Base-by-base conservation (phyloP, 2,888 invertebrate species). In the Chelonus formosanus region DNA sequence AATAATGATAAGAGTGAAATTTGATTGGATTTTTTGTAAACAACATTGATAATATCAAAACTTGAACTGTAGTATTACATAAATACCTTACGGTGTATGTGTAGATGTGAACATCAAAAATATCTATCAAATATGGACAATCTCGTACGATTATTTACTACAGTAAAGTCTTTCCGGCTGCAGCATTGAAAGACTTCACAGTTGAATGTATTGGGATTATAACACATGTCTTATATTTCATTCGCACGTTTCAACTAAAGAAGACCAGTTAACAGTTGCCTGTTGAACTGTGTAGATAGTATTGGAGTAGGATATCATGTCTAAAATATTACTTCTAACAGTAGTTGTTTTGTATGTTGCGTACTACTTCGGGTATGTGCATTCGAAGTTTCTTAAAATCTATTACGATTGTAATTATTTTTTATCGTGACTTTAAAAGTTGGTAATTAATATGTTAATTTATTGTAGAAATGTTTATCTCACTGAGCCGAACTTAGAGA, bases 401-500 rank as follows among this genome's bases (percentile, higher is more conserved):
- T 45, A 3, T 7, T 3, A 7, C n/a, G n/a, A 20, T 3, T n/a
- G 4, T 3, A 5, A n/a, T n/a, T 3, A 48, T 48, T 1, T 20
- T 5, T n/a, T 8, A 0, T 5, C 5, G 3, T 44, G 5, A 8
- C 3, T 5, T 44, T 4, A 44, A 44, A 0, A 44, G n/a, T 44
- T 44, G 5, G 3, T 3, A 44, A 7, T 44, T 44, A 44, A 44
- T 8, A 8, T 44, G n/a, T n/a, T 8, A 44, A 44, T 44, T 3
- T 3, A 44, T 44, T 8, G 0, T 44, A n/a, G 7, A 8, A 44
- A 45, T 45, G 3, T 45, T 20, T 10, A 10, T 20, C 34, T 7
- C 50, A 36, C 5, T 48, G 45, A 4, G 40, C 7, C 7, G 20
- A 40, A 31, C 10, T 36, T 50, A 66, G 65, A 74, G 20, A 68